Conservation (phyloP, 2,888 invertebrate species). For the Rhagium mordax region DNA sequence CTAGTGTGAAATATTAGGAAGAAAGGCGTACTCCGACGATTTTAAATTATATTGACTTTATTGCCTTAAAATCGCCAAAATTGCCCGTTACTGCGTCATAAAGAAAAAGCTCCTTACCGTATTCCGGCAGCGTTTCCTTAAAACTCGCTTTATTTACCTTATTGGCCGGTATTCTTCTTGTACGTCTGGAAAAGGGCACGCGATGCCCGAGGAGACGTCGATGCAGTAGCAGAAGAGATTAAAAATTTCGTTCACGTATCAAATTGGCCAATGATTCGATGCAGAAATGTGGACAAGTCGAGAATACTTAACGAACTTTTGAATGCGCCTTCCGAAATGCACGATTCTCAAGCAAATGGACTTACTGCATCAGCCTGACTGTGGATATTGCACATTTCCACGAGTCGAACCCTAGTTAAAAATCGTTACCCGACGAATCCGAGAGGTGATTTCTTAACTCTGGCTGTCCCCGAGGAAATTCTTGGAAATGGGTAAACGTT, state of each 20-base stretch:
- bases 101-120: no score
- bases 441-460: background rate
- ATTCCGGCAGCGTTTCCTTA: conserved; percentile 1
- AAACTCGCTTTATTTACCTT: background rate
- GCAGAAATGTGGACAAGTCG: conserved; percentile 53
- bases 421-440: conserved; percentile 11
- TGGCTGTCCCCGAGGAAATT: background rate
- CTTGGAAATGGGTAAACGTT: background rate
- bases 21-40: no score
- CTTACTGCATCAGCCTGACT: conserved; percentile 47
- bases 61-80: no score
- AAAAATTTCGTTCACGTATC: conserved; percentile 59
- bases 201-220: conserved; percentile 19
- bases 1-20: no score
- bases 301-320: conserved; percentile 56
- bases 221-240: conserved; percentile 42
- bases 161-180: background rate
- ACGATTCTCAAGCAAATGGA: conserved; percentile 49
- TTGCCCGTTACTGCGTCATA: no score
- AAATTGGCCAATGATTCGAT: conserved; percentile 59
- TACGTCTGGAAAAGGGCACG: background rate
- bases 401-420: conserved; percentile 8
- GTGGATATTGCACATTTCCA: conserved; percentile 35
- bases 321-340: conserved; percentile 47
- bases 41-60: no score